phyloP scores from a whole-genome alignment of 2,888 invertebrate species.

The Osmoderma eremita region DNA sequence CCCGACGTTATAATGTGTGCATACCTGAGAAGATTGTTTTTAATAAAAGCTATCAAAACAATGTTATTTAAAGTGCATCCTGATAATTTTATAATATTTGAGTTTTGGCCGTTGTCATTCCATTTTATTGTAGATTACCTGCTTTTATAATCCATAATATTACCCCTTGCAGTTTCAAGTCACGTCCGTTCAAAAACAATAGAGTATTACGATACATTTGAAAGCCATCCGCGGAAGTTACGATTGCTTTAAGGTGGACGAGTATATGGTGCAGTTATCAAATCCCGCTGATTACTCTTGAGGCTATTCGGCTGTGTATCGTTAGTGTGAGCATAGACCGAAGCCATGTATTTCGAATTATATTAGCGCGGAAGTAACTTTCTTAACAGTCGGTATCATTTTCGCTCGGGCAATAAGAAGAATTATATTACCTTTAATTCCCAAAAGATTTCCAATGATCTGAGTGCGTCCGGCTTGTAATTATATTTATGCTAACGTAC shows the following conservation, averaged over 20 bases:
- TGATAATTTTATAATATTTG: too few species aligned
- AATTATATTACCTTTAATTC: slow-evolving; percentile 30
- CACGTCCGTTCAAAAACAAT: too few species aligned
- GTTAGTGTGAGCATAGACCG: background rate
- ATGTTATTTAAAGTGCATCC: too few species aligned
- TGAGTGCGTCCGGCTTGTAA: background rate
- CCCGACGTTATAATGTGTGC: too few species aligned
- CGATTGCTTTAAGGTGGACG: background rate
- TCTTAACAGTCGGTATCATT: slow-evolving; percentile 31
- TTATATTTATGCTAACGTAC: slow-evolving; percentile 17
- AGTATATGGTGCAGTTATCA: slow-evolving; percentile 33
- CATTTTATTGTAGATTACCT: too few species aligned
- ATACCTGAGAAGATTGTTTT: too few species aligned
- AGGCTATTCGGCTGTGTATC: slow-evolving; percentile 37
- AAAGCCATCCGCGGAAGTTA: slow-evolving; percentile 20
- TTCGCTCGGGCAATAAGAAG: slow-evolving; percentile 25
- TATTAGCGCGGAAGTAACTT: slow-evolving; percentile 25
- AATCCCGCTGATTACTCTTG: slow-evolving; percentile 39
- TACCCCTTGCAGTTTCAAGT: too few species aligned
- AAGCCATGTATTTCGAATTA: slow-evolving; percentile 34
- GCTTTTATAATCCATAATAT: too few species aligned
- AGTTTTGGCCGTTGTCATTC: too few species aligned
- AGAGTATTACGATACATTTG: background rate
- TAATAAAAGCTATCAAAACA: too few species aligned
- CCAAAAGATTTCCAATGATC: slow-evolving; percentile 8